Evolutionary conservation across 2,888 invertebrate species (phyloP), one percentile per base, ranked within the genome.

Genomic region (Drosophila colorata): DNA sequence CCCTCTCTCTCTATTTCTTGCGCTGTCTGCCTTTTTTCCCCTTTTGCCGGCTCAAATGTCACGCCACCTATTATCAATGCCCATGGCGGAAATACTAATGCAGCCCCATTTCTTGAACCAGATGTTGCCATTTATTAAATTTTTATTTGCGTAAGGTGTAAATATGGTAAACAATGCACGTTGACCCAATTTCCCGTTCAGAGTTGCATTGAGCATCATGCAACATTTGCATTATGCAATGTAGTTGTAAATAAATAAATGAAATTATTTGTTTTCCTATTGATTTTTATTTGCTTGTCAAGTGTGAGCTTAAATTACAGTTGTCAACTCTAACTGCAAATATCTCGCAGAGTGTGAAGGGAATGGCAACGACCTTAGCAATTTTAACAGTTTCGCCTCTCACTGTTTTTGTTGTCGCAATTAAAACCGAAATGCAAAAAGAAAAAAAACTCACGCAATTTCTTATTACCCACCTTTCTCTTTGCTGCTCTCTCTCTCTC

Each of bases 11-110:
- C 41, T 33, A 23, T 53, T 31, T 57, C 51, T 53, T 41, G 16
- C 23, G n/a, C 38, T 38, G 38, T 5, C 14, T 31, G 43, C 8
- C 31, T 13, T 28, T 65, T 60, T 18, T 40, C 48, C 46, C 56
- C 46, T 47, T 48, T 56, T 47, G 58, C 77, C 59, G 76, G 57
- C 78, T 65, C 66, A 59, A 69, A 70, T 78, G 79, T 87, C 82
- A 87, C 82, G 82, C 85, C 82, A 82, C 76, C 87, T 85, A n/a
- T n/a, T 81, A 87, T 87, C 85, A 72, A 74, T 58, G 58, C 28
- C 51, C 18, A 8, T 57, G 43, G 41, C 20, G 38, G 25, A 55
- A 55, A 40, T 69, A 20, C 20, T 52, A 56, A 44, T 67, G 77
- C 46, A 70, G n/a, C 16, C 18, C n/a, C 14, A 52, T 38, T 49